Evolutionary conservation across 2,888 invertebrate genomes (phyloP).

Genomic region (Priocnemis perturbator): DNA sequence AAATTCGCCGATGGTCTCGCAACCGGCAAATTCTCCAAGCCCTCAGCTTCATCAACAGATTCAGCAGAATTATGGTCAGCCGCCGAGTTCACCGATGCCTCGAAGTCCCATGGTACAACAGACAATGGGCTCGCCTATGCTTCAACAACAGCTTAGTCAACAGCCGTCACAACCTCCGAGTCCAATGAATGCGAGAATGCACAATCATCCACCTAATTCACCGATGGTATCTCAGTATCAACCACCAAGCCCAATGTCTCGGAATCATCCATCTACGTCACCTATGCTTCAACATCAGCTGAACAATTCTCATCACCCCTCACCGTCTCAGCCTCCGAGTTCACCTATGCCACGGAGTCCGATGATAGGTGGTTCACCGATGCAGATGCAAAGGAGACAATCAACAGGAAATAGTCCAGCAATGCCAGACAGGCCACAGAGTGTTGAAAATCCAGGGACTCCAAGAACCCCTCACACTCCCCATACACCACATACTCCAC

Average conservation of each 20-base stretch:
- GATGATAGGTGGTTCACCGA: conserved; percentile 76
- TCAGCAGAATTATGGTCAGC: conserved; percentile 73
- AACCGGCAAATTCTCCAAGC: conserved; percentile 72
- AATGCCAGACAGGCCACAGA: conserved; percentile 79
- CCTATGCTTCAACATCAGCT: conserved; percentile 76
- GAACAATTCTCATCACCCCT: conserved; percentile 74
- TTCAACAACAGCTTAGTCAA: conserved; percentile 71
- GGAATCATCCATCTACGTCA: conserved; percentile 72
- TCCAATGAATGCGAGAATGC: conserved; percentile 71
- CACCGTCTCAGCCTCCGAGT: conserved; percentile 72
- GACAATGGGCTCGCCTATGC: conserved; percentile 74
- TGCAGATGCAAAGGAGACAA: conserved; percentile 77
- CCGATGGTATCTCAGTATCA: conserved; percentile 72
- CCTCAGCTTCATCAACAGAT: conserved; percentile 74
- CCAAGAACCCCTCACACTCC: conserved; percentile 76
- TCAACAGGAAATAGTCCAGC: conserved; percentile 78
- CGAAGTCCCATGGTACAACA: conserved; percentile 74
- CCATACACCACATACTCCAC: conserved; percentile 49
- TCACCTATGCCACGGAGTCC: conserved; percentile 78
- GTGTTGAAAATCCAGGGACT: conserved; percentile 79
- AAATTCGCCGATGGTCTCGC: conserved; percentile 73
- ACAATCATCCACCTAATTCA: conserved; percentile 71
- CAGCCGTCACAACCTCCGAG: conserved; percentile 73
- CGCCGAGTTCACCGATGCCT: conserved; percentile 77
- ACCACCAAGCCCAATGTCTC: conserved; percentile 74